phyloP scores from a whole-genome alignment of 2,797 vertebrate species.

The Siniperca obscura region DNA sequence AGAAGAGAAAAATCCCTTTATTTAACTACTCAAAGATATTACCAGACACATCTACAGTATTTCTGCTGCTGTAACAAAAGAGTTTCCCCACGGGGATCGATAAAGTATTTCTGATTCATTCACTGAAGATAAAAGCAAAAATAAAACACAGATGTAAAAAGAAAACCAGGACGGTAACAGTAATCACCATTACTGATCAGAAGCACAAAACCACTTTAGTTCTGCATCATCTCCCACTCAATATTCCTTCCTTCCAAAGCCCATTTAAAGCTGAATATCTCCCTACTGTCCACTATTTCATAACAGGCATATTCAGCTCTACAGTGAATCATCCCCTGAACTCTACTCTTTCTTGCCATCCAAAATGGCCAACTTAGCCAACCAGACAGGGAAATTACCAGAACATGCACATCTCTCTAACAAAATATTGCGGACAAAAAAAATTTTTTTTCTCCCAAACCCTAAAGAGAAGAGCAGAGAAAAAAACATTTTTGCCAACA shows the following conservation, averaged over 20 bases:
- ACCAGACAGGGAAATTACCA: not conserved
- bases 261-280: not conserved
- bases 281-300: not conserved
- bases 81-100: too few relatives aligned
- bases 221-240: not conserved
- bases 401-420: not conserved
- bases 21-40: not conserved
- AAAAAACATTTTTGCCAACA: slow-evolving; percentile 3
- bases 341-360: not conserved
- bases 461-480: slow-evolving; percentile 9
- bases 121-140: not conserved
- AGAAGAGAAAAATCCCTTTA: not conserved
- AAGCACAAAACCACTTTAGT: not conserved
- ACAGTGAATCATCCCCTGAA: not conserved
- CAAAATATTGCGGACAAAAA: not conserved
- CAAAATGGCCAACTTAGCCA: not conserved
- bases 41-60: not conserved
- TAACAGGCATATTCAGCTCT: not conserved
- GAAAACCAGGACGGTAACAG: not conserved
- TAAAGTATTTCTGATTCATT: not conserved
- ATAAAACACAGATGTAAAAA: not conserved
- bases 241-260: not conserved
- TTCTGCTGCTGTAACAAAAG: not conserved
- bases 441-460: not conserved
- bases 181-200: not conserved